These are phyloP conservation scores for Ophion ellenae DNA, from an alignment of 2,888 invertebrate species.

Conservation along the genomic window DNA sequence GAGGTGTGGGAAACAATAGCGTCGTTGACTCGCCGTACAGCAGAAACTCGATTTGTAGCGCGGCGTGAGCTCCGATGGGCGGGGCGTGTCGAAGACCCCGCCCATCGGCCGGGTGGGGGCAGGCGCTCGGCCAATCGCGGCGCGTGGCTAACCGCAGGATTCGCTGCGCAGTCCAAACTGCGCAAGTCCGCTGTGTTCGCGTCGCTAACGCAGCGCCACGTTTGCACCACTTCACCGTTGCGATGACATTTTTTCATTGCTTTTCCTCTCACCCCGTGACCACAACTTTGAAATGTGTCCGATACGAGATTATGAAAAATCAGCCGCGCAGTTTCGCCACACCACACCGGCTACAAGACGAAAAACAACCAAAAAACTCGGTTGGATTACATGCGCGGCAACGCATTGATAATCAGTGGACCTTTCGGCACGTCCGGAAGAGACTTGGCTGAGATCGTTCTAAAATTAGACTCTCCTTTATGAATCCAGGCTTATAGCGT, in stretches of 20 bases:
- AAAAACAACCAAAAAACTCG: neutral
- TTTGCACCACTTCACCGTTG: too few relatives aligned
- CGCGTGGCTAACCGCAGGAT: neutral
- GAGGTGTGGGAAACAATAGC: neutral
- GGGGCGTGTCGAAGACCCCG: neutral
- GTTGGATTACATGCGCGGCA: neutral
- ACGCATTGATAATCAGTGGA: neutral
- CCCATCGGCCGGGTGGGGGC: neutral
- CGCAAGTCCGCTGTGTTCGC: neutral
- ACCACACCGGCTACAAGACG: neutral
- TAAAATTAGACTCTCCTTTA: conserved; percentile 71
- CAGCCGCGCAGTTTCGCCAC: neutral
- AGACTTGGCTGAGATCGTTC: conserved; percentile 26
- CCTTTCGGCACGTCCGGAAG: conserved; percentile 8
- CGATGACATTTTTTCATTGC: too few relatives aligned
- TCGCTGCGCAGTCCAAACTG: neutral
- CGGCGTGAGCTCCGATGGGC: neutral
- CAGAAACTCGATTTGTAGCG: neutral
- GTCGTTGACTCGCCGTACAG: neutral
- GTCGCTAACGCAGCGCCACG: neutral
- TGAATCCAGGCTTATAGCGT: conserved; percentile 34
- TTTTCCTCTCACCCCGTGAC: too few relatives aligned
- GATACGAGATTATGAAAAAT: neutral
- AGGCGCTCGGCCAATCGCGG: neutral
- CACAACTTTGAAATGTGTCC: too few relatives aligned